phyloP scores from a whole-genome alignment of 2,113 vertebrate genomes.

The Lathamus discolor region DNA sequence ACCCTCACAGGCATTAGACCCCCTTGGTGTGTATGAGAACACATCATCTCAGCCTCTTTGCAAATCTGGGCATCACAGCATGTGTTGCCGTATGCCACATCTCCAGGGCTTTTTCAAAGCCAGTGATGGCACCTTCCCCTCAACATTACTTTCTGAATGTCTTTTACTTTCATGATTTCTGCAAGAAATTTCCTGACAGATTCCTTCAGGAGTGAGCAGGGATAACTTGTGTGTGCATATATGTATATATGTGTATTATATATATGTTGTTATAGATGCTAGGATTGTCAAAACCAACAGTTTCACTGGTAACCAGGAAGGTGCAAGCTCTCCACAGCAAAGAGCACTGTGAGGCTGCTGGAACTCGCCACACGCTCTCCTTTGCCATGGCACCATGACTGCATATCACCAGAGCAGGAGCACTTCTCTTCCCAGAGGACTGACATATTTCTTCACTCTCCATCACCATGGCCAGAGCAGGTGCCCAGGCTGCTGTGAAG shows the following conservation, averaged over 20 bases:
- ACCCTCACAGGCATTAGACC: not conserved
- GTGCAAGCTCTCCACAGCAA: not conserved
- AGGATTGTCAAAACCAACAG: not conserved
- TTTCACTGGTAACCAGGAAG: not conserved
- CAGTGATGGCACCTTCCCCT: not conserved
- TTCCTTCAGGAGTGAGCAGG: not conserved
- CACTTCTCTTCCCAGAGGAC: not conserved
- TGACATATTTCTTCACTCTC: accelerated
- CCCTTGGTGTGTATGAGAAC: not conserved
- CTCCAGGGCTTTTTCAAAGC: not conserved
- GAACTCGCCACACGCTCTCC: accelerated
- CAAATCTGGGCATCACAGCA: not conserved
- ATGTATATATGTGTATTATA: not conserved
- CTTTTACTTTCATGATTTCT: not conserved
- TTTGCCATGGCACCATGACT: not conserved
- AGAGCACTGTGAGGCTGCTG: not conserved
- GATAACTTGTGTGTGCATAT: not conserved
- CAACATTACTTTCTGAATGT: not conserved
- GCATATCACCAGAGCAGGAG: accelerated
- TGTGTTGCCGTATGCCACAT: accelerated
- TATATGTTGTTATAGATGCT: not conserved
- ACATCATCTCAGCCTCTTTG: accelerated
- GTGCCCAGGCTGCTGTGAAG: not conserved
- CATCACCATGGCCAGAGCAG: accelerated
- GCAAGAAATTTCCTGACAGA: not conserved